phyloP scores from a whole-genome alignment of 2,888 invertebrate species.

The Heteromyza rotundicornis region DNA sequence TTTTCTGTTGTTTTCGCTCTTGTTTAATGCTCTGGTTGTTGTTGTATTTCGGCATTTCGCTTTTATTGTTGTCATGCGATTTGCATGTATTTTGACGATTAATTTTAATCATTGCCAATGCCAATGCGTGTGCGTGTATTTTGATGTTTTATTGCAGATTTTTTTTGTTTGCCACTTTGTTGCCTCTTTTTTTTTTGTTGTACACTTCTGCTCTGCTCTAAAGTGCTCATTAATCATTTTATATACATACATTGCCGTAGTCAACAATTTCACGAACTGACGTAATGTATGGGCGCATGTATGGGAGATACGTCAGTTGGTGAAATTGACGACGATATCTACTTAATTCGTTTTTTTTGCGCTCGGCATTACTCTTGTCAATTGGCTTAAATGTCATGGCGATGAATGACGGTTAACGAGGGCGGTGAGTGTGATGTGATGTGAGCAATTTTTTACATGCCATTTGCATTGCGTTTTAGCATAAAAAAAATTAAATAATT shows the following conservation, averaged over 20 bases:
- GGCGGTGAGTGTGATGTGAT: too few species aligned
- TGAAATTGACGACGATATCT: too few species aligned
- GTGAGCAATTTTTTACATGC: too few species aligned
- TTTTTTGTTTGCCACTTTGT: neutral
- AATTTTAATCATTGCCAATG: slow-evolving; percentile 25
- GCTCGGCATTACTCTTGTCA: neutral
- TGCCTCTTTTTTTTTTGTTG: too few species aligned
- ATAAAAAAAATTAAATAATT: too few species aligned
- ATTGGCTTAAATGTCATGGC: slow-evolving; percentile 8
- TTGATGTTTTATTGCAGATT: neutral
- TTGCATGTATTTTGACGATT: slow-evolving; percentile 26
- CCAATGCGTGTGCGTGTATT: slow-evolving; percentile 2
- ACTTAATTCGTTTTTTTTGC: too few species aligned
- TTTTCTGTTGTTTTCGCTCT: neutral
- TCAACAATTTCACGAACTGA: too few species aligned
- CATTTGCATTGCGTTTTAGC: too few species aligned
- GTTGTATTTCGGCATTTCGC: neutral
- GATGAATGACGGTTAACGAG: neutral
- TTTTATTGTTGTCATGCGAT: slow-evolving; percentile 11
- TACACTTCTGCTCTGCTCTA: neutral
- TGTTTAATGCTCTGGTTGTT: neutral
- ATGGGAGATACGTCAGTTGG: too few species aligned
- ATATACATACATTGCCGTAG: too few species aligned
- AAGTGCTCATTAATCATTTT: slow-evolving; percentile 2
- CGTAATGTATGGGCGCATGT: too few species aligned